Evolutionary conservation across 2,888 invertebrate species (phyloP).

Genomic region (Oscheius sp.): DNA sequence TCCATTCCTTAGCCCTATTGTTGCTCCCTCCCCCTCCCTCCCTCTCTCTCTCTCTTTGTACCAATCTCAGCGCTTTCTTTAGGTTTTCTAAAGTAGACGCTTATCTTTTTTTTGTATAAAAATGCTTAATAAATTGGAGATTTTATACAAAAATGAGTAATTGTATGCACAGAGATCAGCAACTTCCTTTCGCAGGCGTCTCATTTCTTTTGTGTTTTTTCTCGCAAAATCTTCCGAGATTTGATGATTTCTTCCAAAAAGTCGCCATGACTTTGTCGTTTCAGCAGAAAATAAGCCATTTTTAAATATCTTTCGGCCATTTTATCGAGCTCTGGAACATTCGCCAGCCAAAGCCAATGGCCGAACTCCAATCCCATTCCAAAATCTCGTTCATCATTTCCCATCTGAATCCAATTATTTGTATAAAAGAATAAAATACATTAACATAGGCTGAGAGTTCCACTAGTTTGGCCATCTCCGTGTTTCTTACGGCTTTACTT

Average conservation of each 20-base stretch:
- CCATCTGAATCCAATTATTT: constrained; percentile 78
- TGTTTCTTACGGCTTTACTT: no score
- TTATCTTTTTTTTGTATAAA: not conserved
- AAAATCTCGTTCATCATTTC: constrained; percentile 92
- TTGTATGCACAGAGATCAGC: not conserved
- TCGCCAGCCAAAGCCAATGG: constrained; percentile 80
- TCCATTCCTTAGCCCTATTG: not conserved
- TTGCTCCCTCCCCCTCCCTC: not conserved
- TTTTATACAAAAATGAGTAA: not conserved
- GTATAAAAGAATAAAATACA: constrained; percentile 27
- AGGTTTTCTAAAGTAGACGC: no score
- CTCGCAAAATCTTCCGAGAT: not conserved
- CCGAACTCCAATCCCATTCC: constrained; percentile 88
- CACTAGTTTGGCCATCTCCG: constrained; percentile 34
- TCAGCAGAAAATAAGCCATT: not conserved
- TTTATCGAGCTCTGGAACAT: constrained; percentile 38
- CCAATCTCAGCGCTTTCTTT: no score
- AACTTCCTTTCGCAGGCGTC: not conserved
- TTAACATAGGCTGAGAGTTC: constrained; percentile 38
- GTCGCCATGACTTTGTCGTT: not conserved
- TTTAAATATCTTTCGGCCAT: constrained; percentile 19
- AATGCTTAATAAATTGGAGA: not conserved
- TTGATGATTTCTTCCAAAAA: not conserved
- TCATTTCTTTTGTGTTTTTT: no score
- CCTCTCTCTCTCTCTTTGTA: no score